Evolutionary conservation across 2,888 invertebrate genomes (phyloP).

Genomic region (Operophtera brumata): DNA sequence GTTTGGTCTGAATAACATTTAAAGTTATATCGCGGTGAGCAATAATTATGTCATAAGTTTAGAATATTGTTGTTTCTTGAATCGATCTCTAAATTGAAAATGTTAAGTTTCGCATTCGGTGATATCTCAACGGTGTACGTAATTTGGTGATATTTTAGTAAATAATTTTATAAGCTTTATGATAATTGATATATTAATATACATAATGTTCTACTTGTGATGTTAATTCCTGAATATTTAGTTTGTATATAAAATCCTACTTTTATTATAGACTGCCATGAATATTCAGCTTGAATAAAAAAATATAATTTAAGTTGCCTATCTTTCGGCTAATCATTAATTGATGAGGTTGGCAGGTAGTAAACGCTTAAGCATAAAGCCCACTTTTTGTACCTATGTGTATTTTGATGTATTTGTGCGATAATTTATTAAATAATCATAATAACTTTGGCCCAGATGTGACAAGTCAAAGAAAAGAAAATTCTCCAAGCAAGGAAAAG

Average conservation of each 20-base stretch:
- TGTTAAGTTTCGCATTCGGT: constrained; percentile 63
- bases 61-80: constrained; percentile 46
- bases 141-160: constrained; percentile 75
- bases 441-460: not conserved
- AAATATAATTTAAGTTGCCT: not conserved
- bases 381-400: too few species aligned
- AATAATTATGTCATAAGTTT: constrained; percentile 30
- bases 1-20: constrained; percentile 6
- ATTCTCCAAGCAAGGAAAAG: not conserved
- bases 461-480: not conserved
- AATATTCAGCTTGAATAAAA: constrained; percentile 53
- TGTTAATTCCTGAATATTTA: constrained; percentile 57
- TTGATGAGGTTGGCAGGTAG: too few species aligned
- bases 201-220: constrained; percentile 49
- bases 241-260: constrained; percentile 60
- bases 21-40: constrained; percentile 22
- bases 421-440: too few species aligned
- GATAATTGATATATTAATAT: constrained; percentile 40
- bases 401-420: too few species aligned
- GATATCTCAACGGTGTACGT: constrained; percentile 75
- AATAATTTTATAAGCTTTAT: constrained; percentile 65
- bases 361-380: too few species aligned
- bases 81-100: constrained; percentile 67
- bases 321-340: not conserved
- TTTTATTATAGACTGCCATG: constrained; percentile 49